Evolutionary conservation across 2,888 invertebrate genomes (phyloP).

Genomic region (Rambutsinella grinnellia): DNA sequence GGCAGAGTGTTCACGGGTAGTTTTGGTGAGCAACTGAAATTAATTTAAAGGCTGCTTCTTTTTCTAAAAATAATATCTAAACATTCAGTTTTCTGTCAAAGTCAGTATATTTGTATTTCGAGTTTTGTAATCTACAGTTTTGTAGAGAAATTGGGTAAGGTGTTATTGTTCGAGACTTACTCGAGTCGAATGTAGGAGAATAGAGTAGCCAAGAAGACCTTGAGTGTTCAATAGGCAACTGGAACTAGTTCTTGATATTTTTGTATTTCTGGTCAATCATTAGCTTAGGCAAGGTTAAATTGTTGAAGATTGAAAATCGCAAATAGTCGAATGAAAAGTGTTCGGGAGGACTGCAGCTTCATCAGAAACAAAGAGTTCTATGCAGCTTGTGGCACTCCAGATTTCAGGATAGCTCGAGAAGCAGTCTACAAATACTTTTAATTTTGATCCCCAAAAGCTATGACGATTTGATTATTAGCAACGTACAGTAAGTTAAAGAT

Average conservation of each 20-base stretch:
- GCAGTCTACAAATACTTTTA: slow-evolving; percentile 5
- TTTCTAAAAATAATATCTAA: too few relatives aligned
- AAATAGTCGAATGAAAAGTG: not conserved
- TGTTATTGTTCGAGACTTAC: too few relatives aligned
- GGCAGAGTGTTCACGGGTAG: too few relatives aligned
- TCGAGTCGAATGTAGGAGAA: too few relatives aligned
- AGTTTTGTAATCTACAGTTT: too few relatives aligned
- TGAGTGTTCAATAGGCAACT: not conserved
- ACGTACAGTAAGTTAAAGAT: slow-evolving; percentile 32
- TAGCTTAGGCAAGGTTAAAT: too few relatives aligned
- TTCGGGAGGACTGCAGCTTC: not conserved
- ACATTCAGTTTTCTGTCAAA: too few relatives aligned
- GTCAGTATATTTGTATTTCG: too few relatives aligned
- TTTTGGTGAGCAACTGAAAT: too few relatives aligned
- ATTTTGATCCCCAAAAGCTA: slow-evolving; percentile 45
- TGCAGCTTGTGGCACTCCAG: too few relatives aligned
- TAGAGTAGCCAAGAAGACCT: not conserved
- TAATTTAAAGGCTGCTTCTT: too few relatives aligned
- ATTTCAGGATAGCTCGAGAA: not conserved
- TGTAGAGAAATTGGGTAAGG: too few relatives aligned
- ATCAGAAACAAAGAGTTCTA: not conserved
- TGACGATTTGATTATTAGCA: slow-evolving; percentile 51
- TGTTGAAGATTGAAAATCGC: slow-evolving; percentile 7
- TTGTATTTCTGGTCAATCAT: not conserved
- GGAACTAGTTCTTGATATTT: not conserved